Evolutionary conservation across 2,113 vertebrate species (phyloP).

Genomic region (Seriola rivoliana): DNA sequence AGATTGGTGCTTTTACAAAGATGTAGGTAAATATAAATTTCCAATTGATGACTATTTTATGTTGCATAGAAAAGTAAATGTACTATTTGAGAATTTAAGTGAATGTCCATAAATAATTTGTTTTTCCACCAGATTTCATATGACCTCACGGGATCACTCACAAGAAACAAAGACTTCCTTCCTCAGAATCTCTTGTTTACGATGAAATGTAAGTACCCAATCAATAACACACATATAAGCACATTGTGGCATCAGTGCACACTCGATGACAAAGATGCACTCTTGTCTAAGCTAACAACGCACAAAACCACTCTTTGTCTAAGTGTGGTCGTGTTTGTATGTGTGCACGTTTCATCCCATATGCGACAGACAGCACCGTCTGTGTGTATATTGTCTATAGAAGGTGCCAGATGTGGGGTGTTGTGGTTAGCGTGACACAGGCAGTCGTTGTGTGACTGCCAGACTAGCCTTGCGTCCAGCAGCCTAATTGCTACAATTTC

Average conservation of each 20-base stretch:
- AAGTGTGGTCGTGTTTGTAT: conserved; percentile 42
- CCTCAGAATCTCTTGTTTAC: conserved; percentile 94
- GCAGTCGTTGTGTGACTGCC: conserved; percentile 73
- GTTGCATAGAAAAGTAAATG: not conserved
- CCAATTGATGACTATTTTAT: not conserved
- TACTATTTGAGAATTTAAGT: not conserved
- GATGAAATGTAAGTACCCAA: conserved; percentile 93
- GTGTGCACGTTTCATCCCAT: conserved; percentile 58
- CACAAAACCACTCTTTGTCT: conserved; percentile 69
- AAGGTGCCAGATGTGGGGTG: conserved; percentile 80
- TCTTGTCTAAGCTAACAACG: conserved; percentile 56
- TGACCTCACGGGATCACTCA: conserved; percentile 89
- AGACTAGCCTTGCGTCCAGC: conserved; percentile 69
- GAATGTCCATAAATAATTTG: conserved; percentile 36
- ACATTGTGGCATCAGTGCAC: conserved; percentile 68
- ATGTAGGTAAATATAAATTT: not conserved
- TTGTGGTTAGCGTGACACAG: conserved; percentile 72
- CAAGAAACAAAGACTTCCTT: conserved; percentile 94
- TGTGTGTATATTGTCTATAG: conserved; percentile 78
- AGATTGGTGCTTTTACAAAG: not conserved
- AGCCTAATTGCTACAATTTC: conserved; percentile 81
- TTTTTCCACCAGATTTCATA: conserved; percentile 89
- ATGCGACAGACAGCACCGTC: conserved; percentile 66
- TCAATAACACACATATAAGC: conserved; percentile 52
- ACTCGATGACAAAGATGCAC: conserved; percentile 63